Evolutionary conservation across 2,888 invertebrate species (phyloP).

Genomic region (Calliphora vomitoria): DNA sequence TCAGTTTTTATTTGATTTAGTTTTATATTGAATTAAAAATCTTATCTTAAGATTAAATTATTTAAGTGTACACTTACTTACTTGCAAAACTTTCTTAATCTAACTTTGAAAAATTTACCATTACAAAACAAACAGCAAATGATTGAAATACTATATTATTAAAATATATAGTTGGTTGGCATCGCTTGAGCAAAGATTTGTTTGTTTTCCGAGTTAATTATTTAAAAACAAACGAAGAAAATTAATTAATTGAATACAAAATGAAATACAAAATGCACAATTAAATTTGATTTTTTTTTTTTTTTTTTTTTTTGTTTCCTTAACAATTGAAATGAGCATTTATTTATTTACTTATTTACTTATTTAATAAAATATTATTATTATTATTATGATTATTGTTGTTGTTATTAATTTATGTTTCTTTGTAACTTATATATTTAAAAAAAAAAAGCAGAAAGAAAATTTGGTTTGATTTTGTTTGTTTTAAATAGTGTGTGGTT

Average conservation of each 20-base stretch:
- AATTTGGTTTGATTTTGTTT: constrained; percentile 34
- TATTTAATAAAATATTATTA: not conserved
- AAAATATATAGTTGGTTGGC: constrained; percentile 78
- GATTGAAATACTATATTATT: constrained; percentile 27
- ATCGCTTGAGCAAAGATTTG: constrained; percentile 79
- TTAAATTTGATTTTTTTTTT: not conserved
- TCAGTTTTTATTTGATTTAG: not conserved
- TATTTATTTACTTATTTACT: not conserved
- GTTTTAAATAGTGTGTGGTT: constrained; percentile 42
- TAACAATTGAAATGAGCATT: constrained; percentile 47
- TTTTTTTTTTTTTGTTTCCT: constrained; percentile 44
- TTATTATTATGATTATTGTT: constrained; percentile 36
- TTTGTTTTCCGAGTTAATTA: constrained; percentile 20
- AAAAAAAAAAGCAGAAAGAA: not conserved
- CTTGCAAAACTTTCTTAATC: not conserved
- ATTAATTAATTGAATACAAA: constrained; percentile 40
- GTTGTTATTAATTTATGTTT: constrained; percentile 11
- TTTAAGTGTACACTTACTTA: not conserved
- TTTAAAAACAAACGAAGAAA: constrained; percentile 9
- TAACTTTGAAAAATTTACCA: not conserved
- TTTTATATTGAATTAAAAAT: not conserved
- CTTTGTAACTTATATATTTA: not conserved
- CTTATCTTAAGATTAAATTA: not conserved
- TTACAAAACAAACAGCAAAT: not conserved
- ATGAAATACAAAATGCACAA: constrained; percentile 56